Evolutionary conservation across 2,888 invertebrate species (phyloP).

Genomic region (Neuroscelio doddi): DNA sequence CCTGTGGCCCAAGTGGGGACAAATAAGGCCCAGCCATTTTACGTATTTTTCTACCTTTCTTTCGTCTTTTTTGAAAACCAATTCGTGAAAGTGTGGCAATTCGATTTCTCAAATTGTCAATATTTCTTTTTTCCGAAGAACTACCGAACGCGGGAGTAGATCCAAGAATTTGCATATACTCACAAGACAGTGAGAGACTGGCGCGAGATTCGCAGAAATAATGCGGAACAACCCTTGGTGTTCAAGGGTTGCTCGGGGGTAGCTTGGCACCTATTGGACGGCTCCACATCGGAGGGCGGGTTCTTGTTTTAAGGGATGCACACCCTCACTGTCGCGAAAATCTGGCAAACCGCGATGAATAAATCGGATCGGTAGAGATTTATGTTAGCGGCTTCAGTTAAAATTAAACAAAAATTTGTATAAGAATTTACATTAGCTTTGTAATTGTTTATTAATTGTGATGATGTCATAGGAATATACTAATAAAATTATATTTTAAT

Average conservation of each 20-base stretch:
- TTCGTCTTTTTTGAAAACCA: background rate
- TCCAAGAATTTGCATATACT: constrained; percentile 18
- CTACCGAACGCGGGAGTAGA: background rate
- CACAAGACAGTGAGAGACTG: constrained; percentile 58
- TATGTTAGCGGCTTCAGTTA: no score
- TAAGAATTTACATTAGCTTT: no score
- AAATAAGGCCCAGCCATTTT: constrained; percentile 89
- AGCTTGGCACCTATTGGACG: constrained; percentile 33
- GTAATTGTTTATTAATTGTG: no score
- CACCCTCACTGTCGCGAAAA: constrained; percentile 48
- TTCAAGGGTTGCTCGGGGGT: constrained; percentile 30
- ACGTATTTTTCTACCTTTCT: background rate
- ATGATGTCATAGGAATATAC: no score
- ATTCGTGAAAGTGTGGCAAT: constrained; percentile 4
- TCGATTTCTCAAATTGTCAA: background rate
- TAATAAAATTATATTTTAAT: no score
- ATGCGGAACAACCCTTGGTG: constrained; percentile 43
- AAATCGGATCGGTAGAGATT: constrained; percentile 45
- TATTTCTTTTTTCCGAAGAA: no score
- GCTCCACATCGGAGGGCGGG: constrained; percentile 40
- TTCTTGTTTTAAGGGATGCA: constrained; percentile 43
- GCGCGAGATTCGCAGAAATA: constrained; percentile 50
- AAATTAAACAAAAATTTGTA: no score
- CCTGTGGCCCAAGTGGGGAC: constrained; percentile 82
- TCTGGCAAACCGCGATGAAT: constrained; percentile 42